These are phyloP conservation scores for Pammene aurita DNA, from an alignment of 2,888 invertebrate species.

Conservation along the genomic window DNA sequence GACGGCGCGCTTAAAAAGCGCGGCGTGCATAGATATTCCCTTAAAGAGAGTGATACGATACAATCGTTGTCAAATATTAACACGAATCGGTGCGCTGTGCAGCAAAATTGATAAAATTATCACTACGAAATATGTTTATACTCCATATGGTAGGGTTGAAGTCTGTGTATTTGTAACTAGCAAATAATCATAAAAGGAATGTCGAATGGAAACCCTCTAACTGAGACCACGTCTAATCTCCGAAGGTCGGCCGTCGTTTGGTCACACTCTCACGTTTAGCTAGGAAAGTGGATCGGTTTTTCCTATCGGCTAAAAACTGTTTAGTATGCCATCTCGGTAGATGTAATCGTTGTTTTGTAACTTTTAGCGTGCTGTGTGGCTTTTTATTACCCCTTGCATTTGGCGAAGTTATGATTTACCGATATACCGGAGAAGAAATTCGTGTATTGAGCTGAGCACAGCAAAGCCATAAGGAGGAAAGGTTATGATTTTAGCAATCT, in stretches of 20 bases:
- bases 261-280: slow-evolving; percentile 36
- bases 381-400: not conserved
- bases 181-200: slow-evolving; percentile 1
- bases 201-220: slow-evolving; percentile 1
- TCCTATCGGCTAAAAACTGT: slow-evolving; percentile 17
- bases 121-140: too few species aligned
- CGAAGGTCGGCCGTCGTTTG: slow-evolving; percentile 30
- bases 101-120: too few species aligned
- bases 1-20: too few species aligned
- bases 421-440: not conserved
- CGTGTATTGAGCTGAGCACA: too few species aligned
- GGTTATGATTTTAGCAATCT: too few species aligned
- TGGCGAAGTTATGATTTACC: not conserved
- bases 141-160: too few species aligned
- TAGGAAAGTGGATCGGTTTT: slow-evolving; percentile 36
- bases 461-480: too few species aligned
- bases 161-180: not conserved
- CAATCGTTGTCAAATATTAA: too few species aligned
- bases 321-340: slow-evolving; percentile 24
- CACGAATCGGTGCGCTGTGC: too few species aligned
- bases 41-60: too few species aligned
- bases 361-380: slow-evolving; percentile 11
- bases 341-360: slow-evolving; percentile 11
- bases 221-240: slow-evolving; percentile 8
- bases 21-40: too few species aligned